Evolutionary conservation across 2,797 vertebrate genomes (phyloP), one percentile per base, ranked within the genome.

Genomic region (Galaxias olidus): DNA sequence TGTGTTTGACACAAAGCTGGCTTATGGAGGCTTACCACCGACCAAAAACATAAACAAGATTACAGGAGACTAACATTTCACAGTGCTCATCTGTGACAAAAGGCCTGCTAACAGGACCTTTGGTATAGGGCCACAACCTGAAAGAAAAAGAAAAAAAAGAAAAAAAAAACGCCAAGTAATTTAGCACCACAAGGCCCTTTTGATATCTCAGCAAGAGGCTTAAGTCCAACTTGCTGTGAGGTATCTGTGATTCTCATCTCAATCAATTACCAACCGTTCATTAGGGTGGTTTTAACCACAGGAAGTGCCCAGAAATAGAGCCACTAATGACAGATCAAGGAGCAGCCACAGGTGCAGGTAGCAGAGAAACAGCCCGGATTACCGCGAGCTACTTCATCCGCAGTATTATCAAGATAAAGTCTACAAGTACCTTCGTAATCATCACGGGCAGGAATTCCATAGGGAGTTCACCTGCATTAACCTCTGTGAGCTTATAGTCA

Each of bases 21-120:
- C 81, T 84, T 79, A 86, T 72, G 69, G 48, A 55, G 75, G 72
- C 78, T 85, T 86, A 80, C 71, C 47, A 75, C 77, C 81, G 75
- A 87, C 86, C 84, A 80, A 86, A 84, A 86, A 84, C 86, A 86
- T 83, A 84, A 89, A 87, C 81, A 83, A 77, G 80, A 89, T 84
- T 81, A 82, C 80, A 69, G 69, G 59, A 73, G 61, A 60, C 75
- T 77, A 80, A 86, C 84, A 80, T 83, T 81, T 72, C 61, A 66
- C 56, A 53, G 80, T 5, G 13, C 56, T 76, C 67, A 43, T 54
- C 47, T 73, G 73, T 60, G 74, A 83, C 84, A 75, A 71, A 69
- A 66, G 73, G 70, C 68, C 59, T 69, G 53, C 75, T 78, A 78
- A 81, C 81, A 15, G 66, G 66, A 82, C 69, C 59, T 69, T 67